Evolutionary conservation across 2,888 invertebrate species (phyloP).

Genomic region (Drosophila helvetica): DNA sequence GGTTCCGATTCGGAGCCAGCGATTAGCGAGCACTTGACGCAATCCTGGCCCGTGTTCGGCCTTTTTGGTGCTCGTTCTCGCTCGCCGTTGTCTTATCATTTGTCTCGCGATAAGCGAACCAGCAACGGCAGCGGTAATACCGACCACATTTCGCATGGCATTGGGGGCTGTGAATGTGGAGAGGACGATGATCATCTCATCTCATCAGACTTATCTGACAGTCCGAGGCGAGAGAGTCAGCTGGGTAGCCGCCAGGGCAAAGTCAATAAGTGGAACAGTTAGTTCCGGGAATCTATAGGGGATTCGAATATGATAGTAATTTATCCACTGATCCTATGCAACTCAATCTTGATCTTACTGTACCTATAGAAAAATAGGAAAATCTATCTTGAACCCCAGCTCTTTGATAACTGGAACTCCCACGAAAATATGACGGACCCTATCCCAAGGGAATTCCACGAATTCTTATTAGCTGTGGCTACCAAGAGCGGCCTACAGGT

Average conservation of each 20-base stretch:
- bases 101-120: constrained; percentile 56
- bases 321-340: not conserved
- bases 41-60: constrained; percentile 32
- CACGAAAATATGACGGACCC: not conserved
- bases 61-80: constrained; percentile 24
- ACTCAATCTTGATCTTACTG: not conserved
- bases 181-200: constrained; percentile 24
- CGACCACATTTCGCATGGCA: constrained; percentile 34
- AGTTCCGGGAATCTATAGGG: constrained; percentile 33
- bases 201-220: constrained; percentile 23
- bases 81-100: constrained; percentile 61
- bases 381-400: not conserved
- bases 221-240: constrained; percentile 10
- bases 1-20: constrained; percentile 48
- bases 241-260: not conserved
- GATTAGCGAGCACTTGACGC: constrained; percentile 66
- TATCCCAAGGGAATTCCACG: not conserved
- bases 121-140: constrained; percentile 19
- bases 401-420: not conserved
- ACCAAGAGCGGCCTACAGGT: constrained; percentile 46
- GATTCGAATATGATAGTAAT: not conserved
- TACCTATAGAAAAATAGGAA: not conserved
- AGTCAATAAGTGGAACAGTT: constrained; percentile 15
- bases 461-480: constrained; percentile 53
- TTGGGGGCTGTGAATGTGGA: not conserved